Conservation (phyloP, 2,113 vertebrate genomes). For the Montifringilla adamsi region DNA sequence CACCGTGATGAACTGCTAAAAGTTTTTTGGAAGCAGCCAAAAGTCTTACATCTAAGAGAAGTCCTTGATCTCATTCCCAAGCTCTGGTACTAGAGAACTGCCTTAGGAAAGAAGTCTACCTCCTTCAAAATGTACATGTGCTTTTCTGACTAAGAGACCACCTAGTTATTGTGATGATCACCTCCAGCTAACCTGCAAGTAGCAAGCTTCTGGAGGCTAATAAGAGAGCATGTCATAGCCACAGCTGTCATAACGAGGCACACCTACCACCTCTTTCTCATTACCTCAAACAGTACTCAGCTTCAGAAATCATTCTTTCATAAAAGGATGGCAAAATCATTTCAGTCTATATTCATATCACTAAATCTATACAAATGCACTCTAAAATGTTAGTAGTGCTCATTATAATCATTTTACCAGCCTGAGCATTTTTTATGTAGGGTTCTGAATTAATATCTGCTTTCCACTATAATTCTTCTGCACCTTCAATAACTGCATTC, state of each 20-base stretch:
- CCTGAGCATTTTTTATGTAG: background rate
- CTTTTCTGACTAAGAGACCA: background rate
- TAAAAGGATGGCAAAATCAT: constrained; percentile 10
- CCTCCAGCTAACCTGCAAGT: constrained; percentile 42
- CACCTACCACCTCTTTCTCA: constrained; percentile 64
- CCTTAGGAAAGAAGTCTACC: background rate
- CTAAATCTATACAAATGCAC: constrained; percentile 13
- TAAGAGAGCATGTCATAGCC: constrained; percentile 73
- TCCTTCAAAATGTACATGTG: constrained; percentile 31
- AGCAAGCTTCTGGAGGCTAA: constrained; percentile 74
- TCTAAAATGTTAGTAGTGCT: constrained; percentile 6
- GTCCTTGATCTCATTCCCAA: constrained; percentile 1
- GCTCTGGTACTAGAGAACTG: background rate
- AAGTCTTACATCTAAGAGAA: background rate
- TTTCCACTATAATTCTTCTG: constrained; percentile 46
- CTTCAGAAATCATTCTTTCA: constrained; percentile 44
- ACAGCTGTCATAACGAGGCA: constrained; percentile 59
- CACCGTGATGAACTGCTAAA: background rate
- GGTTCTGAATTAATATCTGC: constrained; percentile 48
- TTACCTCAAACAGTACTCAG: constrained; percentile 60
- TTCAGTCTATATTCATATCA: background rate
- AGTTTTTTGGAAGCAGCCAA: background rate
- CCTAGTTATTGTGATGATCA: constrained; percentile 18
- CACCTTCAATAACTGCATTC: constrained; percentile 12
- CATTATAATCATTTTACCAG: constrained; percentile 18